These are phyloP conservation scores for Harpegnathos saltator DNA, from an alignment of 1,140 invertebrate genomes.

Conservation along the genomic window DNA sequence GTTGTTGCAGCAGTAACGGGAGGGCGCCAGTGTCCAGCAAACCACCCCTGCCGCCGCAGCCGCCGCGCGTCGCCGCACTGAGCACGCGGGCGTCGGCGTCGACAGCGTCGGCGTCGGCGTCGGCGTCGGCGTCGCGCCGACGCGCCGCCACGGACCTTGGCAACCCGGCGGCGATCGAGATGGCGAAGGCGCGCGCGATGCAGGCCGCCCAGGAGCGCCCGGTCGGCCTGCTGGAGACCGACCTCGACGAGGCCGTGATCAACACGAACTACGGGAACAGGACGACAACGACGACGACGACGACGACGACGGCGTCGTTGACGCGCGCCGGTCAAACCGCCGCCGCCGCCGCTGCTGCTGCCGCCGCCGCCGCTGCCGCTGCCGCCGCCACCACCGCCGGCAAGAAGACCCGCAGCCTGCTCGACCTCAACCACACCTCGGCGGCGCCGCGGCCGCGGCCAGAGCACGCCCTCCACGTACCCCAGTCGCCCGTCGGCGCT, in stretches of 20 bases:
- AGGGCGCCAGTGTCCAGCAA: constrained; percentile 85
- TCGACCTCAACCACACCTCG: constrained; percentile 90
- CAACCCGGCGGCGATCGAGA: constrained; percentile 84
- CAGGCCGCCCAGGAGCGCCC: constrained; percentile 83
- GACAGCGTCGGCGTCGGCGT: constrained; percentile 80
- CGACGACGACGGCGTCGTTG: constrained; percentile 2
- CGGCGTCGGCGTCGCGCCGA: constrained; percentile 82
- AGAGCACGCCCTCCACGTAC: constrained; percentile 82
- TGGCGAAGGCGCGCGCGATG: constrained; percentile 85
- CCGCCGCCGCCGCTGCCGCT: constrained; percentile 78
- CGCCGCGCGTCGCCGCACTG: constrained; percentile 77
- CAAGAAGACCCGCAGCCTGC: constrained; percentile 92
- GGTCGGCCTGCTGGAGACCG: constrained; percentile 93
- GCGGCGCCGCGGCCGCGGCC: constrained; percentile 72
- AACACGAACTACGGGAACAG: constrained; percentile 45
- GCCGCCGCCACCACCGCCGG: constrained; percentile 83
- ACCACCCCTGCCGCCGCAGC: constrained; percentile 83
- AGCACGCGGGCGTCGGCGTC: constrained; percentile 34
- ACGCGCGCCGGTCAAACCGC: not conserved
- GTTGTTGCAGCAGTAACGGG: constrained; percentile 79
- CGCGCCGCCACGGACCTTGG: constrained; percentile 85
- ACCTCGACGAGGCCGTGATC: constrained; percentile 89
- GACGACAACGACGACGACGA: not conserved
- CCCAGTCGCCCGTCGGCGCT: constrained; percentile 81
- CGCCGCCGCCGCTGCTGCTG: constrained; percentile 78